Evolutionary conservation across 2,797 vertebrate genomes (phyloP).

Genomic region (Syngnathus rostellatus): DNA sequence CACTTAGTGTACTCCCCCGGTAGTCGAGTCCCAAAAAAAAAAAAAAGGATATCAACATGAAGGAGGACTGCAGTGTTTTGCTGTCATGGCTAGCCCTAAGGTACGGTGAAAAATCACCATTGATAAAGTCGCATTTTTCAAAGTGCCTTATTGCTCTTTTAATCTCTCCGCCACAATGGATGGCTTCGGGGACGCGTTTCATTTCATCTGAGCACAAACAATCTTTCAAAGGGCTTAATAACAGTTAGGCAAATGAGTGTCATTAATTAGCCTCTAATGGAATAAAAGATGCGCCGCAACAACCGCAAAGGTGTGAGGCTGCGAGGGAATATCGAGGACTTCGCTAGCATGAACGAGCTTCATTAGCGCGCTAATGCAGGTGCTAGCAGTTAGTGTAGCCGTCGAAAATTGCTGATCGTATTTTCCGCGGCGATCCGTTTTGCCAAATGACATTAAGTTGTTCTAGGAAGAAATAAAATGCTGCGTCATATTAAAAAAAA

Average conservation of each 20-base stretch:
- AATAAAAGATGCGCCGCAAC: constrained; percentile 82
- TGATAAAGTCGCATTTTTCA: constrained; percentile 99
- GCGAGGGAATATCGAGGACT: constrained; percentile 45
- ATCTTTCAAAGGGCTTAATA: constrained; percentile 84
- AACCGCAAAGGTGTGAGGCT: constrained; percentile 55
- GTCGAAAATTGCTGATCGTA: constrained; percentile 58
- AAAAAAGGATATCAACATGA: constrained; percentile 77
- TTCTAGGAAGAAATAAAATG: constrained; percentile 29
- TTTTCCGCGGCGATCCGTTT: constrained; percentile 48
- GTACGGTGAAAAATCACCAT: constrained; percentile 90
- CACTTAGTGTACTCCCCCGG: constrained; percentile 84
- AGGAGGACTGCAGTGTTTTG: constrained; percentile 88
- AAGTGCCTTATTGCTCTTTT: constrained; percentile 86
- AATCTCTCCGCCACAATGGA: constrained; percentile 88
- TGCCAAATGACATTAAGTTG: constrained; percentile 45
- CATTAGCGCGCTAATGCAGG: constrained; percentile 55
- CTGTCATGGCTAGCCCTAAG: constrained; percentile 86
- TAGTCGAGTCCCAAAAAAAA: constrained; percentile 79
- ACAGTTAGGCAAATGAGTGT: constrained; percentile 84
- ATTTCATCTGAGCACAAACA: constrained; percentile 82
- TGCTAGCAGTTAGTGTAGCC: constrained; percentile 49
- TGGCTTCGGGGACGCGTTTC: constrained; percentile 83
- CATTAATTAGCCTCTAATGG: constrained; percentile 88
- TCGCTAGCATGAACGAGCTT: constrained; percentile 56
- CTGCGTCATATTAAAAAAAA: constrained; percentile 2